Conservation (phyloP, 2,113 vertebrate genomes). For the Podarcis raffonei region DNA sequence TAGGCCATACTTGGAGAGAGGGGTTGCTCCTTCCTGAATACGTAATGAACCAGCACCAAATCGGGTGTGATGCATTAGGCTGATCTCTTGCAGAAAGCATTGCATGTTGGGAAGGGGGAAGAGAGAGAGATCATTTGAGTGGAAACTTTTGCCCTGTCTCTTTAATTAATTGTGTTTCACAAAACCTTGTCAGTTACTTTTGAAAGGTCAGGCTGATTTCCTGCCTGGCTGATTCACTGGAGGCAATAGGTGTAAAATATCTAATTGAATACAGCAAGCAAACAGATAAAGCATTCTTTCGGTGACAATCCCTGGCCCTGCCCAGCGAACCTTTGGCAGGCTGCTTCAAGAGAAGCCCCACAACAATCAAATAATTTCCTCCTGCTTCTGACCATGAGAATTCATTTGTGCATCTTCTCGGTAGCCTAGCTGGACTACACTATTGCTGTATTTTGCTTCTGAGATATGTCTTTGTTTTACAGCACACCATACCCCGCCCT, state of each 20-base stretch:
- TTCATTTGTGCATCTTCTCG: background rate
- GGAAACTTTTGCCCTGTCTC: slow-evolving; percentile 54
- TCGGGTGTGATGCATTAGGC: slow-evolving; percentile 6
- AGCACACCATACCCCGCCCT: no score
- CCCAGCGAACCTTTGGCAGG: slow-evolving; percentile 50
- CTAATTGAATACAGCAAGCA: slow-evolving; percentile 62
- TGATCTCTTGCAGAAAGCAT: slow-evolving; percentile 30
- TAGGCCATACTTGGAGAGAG: background rate
- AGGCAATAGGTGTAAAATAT: slow-evolving; percentile 63
- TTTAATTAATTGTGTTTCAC: slow-evolving; percentile 64
- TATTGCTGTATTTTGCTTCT: background rate
- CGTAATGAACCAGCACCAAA: slow-evolving; percentile 3
- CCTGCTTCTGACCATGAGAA: background rate
- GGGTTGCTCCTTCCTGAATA: slow-evolving; percentile 42
- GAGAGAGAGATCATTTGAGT: slow-evolving; percentile 39
- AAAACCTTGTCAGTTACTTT: slow-evolving; percentile 59
- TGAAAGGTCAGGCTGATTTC: slow-evolving; percentile 52
- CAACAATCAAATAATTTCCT: slow-evolving; percentile 24
- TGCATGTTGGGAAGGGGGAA: background rate
- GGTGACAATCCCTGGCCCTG: slow-evolving; percentile 38
- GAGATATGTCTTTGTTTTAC: no score
- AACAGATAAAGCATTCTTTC: slow-evolving; percentile 65
- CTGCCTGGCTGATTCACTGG: slow-evolving; percentile 52
- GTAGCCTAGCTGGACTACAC: background rate
- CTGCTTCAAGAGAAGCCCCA: slow-evolving; percentile 51